Conservation (phyloP, 2,113 vertebrate genomes). For the Panthera uncia region DNA sequence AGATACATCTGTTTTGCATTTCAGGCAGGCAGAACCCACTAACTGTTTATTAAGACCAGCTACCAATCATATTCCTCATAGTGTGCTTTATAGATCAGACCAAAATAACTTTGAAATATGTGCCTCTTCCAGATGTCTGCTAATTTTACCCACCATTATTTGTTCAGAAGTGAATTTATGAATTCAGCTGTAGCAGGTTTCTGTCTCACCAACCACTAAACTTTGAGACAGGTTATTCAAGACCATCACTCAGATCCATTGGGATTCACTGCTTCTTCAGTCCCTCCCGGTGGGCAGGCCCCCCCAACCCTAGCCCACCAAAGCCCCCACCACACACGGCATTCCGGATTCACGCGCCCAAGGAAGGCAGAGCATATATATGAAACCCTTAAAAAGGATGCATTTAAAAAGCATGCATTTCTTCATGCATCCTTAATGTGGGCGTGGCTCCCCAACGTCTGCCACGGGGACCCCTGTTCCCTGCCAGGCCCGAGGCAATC, state of each 20-base stretch:
- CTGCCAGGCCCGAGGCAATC: neutral
- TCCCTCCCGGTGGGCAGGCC: neutral
- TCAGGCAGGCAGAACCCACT: constrained; percentile 87
- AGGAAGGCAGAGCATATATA: constrained; percentile 37
- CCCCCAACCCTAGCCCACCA: neutral
- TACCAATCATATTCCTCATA: constrained; percentile 89
- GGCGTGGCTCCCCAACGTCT: neutral
- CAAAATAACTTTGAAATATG: constrained; percentile 87
- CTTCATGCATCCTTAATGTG: neutral
- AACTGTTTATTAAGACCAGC: constrained; percentile 91
- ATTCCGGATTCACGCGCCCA: neutral
- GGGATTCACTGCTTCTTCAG: neutral
- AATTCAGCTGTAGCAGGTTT: constrained; percentile 71
- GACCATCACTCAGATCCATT: constrained; percentile 22
- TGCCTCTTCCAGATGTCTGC: constrained; percentile 88
- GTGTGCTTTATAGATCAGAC: constrained; percentile 86
- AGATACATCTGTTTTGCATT: constrained; percentile 92
- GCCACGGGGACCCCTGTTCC: neutral
- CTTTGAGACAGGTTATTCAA: constrained; percentile 73
- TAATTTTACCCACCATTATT: constrained; percentile 87
- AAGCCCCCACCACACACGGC: neutral
- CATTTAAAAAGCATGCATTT: neutral
- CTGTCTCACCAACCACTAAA: constrained; percentile 66
- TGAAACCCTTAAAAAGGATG: constrained; percentile 44
- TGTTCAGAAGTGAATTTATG: constrained; percentile 80